Evolutionary conservation across 35 echinoderm and acorn worm genomes (phyloP).

Genomic region (Holothuria glaberrima): DNA sequence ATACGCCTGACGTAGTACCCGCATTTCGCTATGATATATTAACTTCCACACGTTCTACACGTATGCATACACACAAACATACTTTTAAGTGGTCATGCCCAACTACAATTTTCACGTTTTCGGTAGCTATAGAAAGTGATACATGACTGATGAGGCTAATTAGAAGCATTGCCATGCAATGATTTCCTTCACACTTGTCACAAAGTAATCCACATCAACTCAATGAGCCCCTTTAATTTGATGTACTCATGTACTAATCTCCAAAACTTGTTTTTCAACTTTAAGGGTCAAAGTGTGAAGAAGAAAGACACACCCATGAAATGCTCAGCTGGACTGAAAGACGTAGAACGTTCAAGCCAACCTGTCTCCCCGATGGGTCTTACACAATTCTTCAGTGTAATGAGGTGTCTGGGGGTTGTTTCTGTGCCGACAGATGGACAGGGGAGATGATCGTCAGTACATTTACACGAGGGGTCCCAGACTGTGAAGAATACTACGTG

Average conservation of each 20-base stretch:
- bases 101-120: too few relatives aligned
- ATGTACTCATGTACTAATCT: too few relatives aligned
- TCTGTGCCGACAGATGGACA: slow-evolving; percentile 37
- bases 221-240: too few relatives aligned
- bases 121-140: too few relatives aligned
- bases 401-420: background rate
- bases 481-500: slow-evolving; percentile 39
- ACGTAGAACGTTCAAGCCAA: background rate
- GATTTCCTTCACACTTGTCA: too few relatives aligned
- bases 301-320: background rate
- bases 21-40: too few relatives aligned
- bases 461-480: slow-evolving; percentile 22
- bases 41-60: too few relatives aligned
- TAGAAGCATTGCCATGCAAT: too few relatives aligned
- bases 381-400: slow-evolving; percentile 45
- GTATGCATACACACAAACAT: too few relatives aligned
- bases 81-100: background rate
- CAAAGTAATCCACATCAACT: too few relatives aligned
- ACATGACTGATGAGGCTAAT: too few relatives aligned
- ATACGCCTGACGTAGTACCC: too few relatives aligned
- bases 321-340: background rate
- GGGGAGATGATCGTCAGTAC: background rate
- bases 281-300: background rate
- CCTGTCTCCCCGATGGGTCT: slow-evolving; percentile 40
- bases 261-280: background rate